A percentile compares a stretch with the other conserved stretches of the same genome.
Conservation (phyloP, 2,888 invertebrate genomes). For the Muschampia plurimacula region DNA sequence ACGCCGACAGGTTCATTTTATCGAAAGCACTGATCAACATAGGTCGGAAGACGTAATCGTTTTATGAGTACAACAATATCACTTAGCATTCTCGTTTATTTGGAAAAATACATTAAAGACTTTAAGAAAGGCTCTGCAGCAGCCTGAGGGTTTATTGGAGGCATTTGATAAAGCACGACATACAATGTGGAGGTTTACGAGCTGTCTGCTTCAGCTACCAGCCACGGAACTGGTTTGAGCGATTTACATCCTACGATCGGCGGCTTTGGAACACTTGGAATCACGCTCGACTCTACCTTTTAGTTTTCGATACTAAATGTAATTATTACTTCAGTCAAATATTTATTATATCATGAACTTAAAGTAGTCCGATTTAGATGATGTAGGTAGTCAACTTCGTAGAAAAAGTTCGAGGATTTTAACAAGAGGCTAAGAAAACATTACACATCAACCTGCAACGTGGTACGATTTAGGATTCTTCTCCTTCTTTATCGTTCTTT, state of each 20-base stretch:
- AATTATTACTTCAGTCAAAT: no score
- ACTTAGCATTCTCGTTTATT: conserved; percentile 36
- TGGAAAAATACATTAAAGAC: conserved; percentile 30
- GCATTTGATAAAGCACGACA: conserved; percentile 41
- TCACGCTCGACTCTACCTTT: neutral
- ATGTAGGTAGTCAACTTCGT: no score
- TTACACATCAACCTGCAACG: no score
- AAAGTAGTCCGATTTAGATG: no score
- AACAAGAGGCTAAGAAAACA: no score
- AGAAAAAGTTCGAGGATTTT: no score
- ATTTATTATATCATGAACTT: no score
- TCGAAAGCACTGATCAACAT: conserved; percentile 36
- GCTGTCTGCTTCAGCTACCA: conserved; percentile 32
- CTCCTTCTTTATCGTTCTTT: no score
- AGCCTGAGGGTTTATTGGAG: conserved; percentile 37
- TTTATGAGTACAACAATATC: conserved; percentile 30
- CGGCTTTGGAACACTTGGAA: neutral
- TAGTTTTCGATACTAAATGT: neutral
- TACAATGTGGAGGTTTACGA: conserved; percentile 39
- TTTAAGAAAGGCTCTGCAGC: conserved; percentile 28
- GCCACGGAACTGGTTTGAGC: conserved; percentile 33
- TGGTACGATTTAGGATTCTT: no score
- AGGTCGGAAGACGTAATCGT: conserved; percentile 36
- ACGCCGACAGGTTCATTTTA: conserved; percentile 33
- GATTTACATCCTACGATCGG: conserved; percentile 34